phyloP scores from a whole-genome alignment of 92 coral and sea anemone genomes.

The Scolanthus callimorphus region DNA sequence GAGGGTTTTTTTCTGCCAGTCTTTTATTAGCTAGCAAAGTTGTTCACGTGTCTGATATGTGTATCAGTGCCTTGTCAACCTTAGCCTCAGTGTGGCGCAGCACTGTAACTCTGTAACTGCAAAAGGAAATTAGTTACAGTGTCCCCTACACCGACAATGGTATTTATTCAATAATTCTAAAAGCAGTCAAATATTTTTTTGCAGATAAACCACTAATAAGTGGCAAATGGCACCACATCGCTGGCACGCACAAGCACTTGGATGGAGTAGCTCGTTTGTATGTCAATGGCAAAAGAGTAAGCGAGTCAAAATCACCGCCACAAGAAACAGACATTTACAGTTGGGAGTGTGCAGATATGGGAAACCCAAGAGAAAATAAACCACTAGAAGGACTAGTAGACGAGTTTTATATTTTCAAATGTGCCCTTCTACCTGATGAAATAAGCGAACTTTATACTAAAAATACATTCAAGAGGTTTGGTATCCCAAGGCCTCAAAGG shows the following conservation, averaged over 20 bases:
- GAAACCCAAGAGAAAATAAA: slow-evolving; percentile 49
- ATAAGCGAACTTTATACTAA: slow-evolving; percentile 76
- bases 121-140: too few species aligned
- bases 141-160: too few species aligned
- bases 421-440: slow-evolving; percentile 75
- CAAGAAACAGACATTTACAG: slow-evolving; percentile 31
- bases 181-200: too few species aligned
- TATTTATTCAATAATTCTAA: too few species aligned
- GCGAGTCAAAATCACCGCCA: slow-evolving; percentile 2
- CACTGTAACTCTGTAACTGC: too few species aligned
- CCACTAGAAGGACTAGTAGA: slow-evolving; percentile 78
- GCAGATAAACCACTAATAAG: slow-evolving; percentile 53
- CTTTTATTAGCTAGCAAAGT: too few species aligned
- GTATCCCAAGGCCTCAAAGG: slow-evolving; percentile 74
- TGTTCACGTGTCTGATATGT: too few species aligned
- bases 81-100: too few species aligned
- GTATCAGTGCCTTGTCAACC: too few species aligned
- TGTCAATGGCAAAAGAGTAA: slow-evolving; percentile 70
- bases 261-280: slow-evolving; percentile 67
- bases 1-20: too few species aligned
- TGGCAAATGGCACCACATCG: slow-evolving; percentile 76
- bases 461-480: slow-evolving; percentile 66
- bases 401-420: slow-evolving; percentile 91
- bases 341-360: slow-evolving; percentile 90
- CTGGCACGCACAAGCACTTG: slow-evolving; percentile 69